Base-by-base conservation (phyloP, 2,888 invertebrate genomes). In the Silvanus unidentatus region DNA sequence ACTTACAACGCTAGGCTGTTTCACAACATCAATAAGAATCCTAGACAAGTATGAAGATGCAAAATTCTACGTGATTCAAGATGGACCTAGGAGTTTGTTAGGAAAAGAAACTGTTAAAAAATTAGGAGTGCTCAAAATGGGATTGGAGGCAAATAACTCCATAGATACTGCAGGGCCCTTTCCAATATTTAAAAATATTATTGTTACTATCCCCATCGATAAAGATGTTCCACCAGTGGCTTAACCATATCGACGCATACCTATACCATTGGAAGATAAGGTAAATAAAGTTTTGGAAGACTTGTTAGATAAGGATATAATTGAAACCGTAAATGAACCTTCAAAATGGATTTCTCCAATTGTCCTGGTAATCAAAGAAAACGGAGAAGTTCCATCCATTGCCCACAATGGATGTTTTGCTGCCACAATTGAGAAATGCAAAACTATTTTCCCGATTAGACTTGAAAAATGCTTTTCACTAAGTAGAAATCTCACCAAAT, bases 151-250 rank as follows among this genome's bases (percentile, higher is more conserved):
- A 34, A 5, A 40, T 32, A 48, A 53, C 36, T 27, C 45, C 28
- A 40, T 42, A 39, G 16, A 14, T 3, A 16, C 34, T 14, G 4
- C 43, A 12, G 15, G 10, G 8, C 8, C 43, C 12, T 52, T 59
- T 42, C 52, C 54, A 30, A 60, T 68, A 57, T 55, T 64, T 16
- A 62, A 60, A 46, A 48, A 60, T 43, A 45, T 63, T 12, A 29
- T 51, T 13, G 43, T 63, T 1, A 44, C 52, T 10, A 48, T 62
- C 9, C 54, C 58, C 1, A 63, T 65, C 13, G 55, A 66, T 41
- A 30, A 44, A 14, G 34, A 53, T n/a, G 42, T 58, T 4, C 57
- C 52, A 28, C 64, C 66, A 27, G 54, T 66, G 27, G 44, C 45
- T 16, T 57, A 62, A 40, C 59, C 57, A 16, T 47, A 55, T 42